These are phyloP conservation scores for Amphiprion ocellaris DNA, from an alignment of 2,113 vertebrate species.

Conservation along the genomic window DNA sequence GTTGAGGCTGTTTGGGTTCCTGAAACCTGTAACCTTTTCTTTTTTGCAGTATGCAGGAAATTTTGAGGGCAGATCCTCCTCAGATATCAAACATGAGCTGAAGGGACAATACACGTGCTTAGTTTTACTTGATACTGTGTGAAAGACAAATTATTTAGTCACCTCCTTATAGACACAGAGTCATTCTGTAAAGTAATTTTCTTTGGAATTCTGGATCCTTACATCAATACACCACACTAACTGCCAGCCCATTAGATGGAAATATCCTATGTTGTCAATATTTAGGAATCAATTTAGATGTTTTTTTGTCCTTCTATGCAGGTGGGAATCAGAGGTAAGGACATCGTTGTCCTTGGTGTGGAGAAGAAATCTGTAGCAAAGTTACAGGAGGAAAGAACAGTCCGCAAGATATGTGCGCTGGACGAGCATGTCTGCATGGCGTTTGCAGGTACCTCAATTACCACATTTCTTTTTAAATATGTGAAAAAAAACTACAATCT, in stretches of 20 bases:
- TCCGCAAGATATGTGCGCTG: conserved; percentile 88
- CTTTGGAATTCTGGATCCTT: background rate
- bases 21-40: no score
- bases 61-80: no score
- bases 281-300: background rate
- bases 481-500: background rate
- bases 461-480: no score
- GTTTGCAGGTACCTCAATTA: conserved; percentile 84
- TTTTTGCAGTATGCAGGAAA: no score
- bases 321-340: conserved; percentile 89
- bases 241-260: background rate
- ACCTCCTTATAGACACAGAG: background rate
- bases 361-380: conserved; percentile 89
- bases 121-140: background rate
- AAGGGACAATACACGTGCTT: background rate
- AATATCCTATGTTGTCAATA: background rate
- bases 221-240: background rate
- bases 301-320: conserved; percentile 18
- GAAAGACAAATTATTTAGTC: no score
- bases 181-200: background rate
- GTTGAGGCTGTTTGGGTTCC: background rate
- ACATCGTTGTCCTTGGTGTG: conserved; percentile 88
- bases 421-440: conserved; percentile 90
- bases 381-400: conserved; percentile 89
- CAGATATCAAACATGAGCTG: background rate